Evolutionary conservation across 2,888 invertebrate species (phyloP).

Genomic region (Rhodophaea formosa): DNA sequence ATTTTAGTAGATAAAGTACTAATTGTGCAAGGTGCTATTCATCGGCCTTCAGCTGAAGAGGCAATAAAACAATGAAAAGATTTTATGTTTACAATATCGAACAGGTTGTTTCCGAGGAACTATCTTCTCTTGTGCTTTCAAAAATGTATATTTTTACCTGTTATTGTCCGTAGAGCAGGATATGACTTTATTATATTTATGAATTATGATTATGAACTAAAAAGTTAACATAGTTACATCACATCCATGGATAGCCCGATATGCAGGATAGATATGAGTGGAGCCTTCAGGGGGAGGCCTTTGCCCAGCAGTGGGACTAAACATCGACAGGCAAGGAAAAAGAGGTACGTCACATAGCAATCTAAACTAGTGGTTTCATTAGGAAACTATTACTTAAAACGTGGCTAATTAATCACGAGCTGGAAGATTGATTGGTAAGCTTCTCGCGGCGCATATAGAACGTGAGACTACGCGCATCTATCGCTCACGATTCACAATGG

Average conservation of each 20-base stretch:
- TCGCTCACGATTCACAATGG: conserved; percentile 5
- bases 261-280: too few relatives aligned
- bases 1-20: not conserved
- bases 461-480: not conserved
- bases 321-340: too few relatives aligned
- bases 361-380: not conserved
- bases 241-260: too few relatives aligned
- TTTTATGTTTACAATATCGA: not conserved
- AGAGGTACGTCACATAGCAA: not conserved
- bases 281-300: too few relatives aligned
- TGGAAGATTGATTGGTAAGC: conserved; percentile 4
- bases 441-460: not conserved
- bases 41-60: not conserved
- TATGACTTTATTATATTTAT: too few relatives aligned
- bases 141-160: not conserved
- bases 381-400: not conserved
- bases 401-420: not conserved
- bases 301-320: too few relatives aligned
- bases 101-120: not conserved
- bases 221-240: too few relatives aligned
- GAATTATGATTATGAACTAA: too few relatives aligned
- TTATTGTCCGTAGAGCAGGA: not conserved
- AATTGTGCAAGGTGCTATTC: conserved; percentile 3
- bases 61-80: not conserved
- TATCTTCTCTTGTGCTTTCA: not conserved